Evolutionary conservation across 2,888 invertebrate species (phyloP).

Genomic region (Scaptomyza polygonia): DNA sequence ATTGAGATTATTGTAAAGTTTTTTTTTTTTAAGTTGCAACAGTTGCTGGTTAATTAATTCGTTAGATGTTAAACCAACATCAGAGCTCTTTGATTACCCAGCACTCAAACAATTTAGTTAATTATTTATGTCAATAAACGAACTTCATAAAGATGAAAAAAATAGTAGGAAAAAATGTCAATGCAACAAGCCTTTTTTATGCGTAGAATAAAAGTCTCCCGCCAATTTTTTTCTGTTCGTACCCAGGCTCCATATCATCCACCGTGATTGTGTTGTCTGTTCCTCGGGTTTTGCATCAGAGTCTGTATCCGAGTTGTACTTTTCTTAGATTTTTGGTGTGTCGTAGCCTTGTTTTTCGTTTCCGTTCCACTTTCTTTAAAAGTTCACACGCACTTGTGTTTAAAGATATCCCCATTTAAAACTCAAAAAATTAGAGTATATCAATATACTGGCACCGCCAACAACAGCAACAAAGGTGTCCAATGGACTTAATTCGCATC

Average conservation of each 20-base stretch:
- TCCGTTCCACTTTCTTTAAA: no score
- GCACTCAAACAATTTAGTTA: slow-evolving; percentile 55
- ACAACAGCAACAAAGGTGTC: slow-evolving; percentile 70
- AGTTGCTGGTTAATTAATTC: slow-evolving; percentile 50
- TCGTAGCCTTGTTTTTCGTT: no score
- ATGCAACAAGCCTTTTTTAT: neutral
- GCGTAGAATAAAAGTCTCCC: neutral
- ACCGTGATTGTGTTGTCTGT: no score
- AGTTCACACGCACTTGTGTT: no score
- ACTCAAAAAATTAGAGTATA: neutral
- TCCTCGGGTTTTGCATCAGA: no score
- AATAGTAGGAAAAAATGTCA: neutral
- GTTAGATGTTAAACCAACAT: slow-evolving; percentile 32
- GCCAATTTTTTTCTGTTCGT: no score
- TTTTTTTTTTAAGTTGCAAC: neutral
- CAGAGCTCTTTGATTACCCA: slow-evolving; percentile 20
- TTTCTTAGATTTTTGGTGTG: no score
- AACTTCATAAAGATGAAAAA: slow-evolving; percentile 33
- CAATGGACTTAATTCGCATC: slow-evolving; percentile 65
- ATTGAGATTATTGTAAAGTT: neutral
- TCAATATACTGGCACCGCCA: slow-evolving; percentile 32
- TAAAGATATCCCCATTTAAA: no score
- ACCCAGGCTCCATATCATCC: no score
- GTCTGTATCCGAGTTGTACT: no score
- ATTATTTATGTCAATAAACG: slow-evolving; percentile 71